Conservation (phyloP, 2,113 vertebrate genomes). For the Gulo gulo region DNA sequence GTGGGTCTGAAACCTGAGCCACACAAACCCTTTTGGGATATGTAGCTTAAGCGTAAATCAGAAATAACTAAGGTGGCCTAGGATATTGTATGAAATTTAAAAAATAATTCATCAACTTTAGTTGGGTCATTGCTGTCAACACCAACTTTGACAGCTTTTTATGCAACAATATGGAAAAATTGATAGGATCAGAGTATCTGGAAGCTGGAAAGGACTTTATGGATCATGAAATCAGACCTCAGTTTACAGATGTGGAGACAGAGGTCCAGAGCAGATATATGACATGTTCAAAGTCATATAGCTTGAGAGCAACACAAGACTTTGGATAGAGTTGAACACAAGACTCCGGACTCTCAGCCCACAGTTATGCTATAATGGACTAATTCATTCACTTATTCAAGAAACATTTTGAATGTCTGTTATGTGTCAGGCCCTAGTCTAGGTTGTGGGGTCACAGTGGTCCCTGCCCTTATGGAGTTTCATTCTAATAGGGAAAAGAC, state of each 20-base stretch:
- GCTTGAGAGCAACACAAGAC: not conserved
- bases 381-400: not conserved
- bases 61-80: conserved; percentile 18
- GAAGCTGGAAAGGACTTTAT: not conserved
- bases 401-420: not conserved
- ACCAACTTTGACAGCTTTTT: not conserved
- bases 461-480: not conserved
- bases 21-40: not conserved
- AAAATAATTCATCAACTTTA: conserved; percentile 9
- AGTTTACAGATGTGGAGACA: not conserved
- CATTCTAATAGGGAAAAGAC: not conserved
- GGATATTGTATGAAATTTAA: not conserved
- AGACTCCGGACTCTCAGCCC: not conserved
- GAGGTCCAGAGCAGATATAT: not conserved
- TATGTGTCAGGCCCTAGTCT: not conserved
- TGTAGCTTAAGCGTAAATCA: conserved; percentile 1
- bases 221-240: not conserved
- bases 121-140: conserved; percentile 15
- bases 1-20: not conserved
- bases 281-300: not conserved
- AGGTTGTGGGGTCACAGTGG: not conserved
- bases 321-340: not conserved
- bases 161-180: not conserved
- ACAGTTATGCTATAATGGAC: not conserved
- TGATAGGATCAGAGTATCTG: not conserved